Evolutionary conservation across 2,888 invertebrate species (phyloP), one percentile per base, ranked within the genome.

Genomic region (Macaria notata): DNA sequence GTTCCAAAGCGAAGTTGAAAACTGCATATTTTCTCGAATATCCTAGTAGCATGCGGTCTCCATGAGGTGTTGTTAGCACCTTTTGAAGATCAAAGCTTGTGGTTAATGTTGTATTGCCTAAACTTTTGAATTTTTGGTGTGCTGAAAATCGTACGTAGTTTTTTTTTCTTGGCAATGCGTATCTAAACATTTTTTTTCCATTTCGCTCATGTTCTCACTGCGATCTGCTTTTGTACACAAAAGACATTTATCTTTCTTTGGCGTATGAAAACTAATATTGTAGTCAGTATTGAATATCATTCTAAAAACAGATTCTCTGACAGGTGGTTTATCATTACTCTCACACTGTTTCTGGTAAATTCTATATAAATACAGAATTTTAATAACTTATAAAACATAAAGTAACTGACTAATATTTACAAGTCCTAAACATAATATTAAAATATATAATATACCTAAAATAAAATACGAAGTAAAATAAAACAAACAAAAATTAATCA

Each of bases 271-370:
- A 8, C 55, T 49, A 38, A 63, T 47, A 44, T 63, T 63, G 38
- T 50, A 63, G 42, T 60, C 59, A 9, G 54, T 53, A 45, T 58
- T 59, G 44, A 63, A 65, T 54, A 63, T 58, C 39, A 53, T 42
- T 29, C 52, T 47, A 51, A 53, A 61, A 4, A 64, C 19, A 38
- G 44, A 49, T 38, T 45, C 54, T 29, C 44, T 44, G 29, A 44
- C 5, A 29, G 19, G 4, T 49, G 41, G 30, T 49, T 49, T 54
- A 9, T 30, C 38, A 47, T 36, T 41, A 36, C 48, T 43, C 47
- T 54, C 43, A 47, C 43, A 54, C 43, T 48, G 31, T 54, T 47
- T 46, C 31, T 47, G 43, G 48, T 54, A 54, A 54, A 54, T 54
- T 43, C 43, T 47, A 31, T 42, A 54, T 29, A n/a, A n/a, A n/a